phyloP scores from a whole-genome alignment of 2,113 vertebrate genomes.

The Caracal caracal region DNA sequence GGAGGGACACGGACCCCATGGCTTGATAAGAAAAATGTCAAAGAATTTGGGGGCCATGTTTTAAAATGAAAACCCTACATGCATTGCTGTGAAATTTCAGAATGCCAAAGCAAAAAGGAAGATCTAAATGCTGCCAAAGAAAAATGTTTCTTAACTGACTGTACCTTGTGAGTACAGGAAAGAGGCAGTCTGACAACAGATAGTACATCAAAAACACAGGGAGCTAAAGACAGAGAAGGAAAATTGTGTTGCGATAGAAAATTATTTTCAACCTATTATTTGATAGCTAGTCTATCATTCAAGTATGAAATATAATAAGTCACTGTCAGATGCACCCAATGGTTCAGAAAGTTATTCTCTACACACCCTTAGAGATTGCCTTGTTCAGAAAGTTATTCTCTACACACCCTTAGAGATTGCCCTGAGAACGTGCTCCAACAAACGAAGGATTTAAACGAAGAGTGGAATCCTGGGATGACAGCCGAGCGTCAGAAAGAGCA shows the following conservation, averaged over 20 bases:
- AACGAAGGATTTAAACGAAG: slow-evolving; percentile 10
- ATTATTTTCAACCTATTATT: not conserved
- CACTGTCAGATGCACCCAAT: not conserved
- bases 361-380: not conserved
- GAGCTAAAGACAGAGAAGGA: not conserved
- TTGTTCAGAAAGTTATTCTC: not conserved
- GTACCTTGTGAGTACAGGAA: not conserved
- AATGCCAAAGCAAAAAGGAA: not conserved
- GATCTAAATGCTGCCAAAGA: not conserved
- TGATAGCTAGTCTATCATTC: not conserved
- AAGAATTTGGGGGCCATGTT: not conserved
- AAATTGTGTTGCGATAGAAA: not conserved
- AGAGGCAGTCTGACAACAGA: not conserved
- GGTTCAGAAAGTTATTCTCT: not conserved
- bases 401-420: not conserved
- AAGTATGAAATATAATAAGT: not conserved
- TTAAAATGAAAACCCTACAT: not conserved
- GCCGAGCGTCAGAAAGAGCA: not conserved
- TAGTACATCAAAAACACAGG: not conserved
- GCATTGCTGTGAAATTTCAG: not conserved
- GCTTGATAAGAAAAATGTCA: not conserved
- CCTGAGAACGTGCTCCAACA: not conserved
- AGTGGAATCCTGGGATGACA: not conserved
- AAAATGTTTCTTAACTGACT: not conserved
- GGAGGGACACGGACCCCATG: not conserved